These are phyloP conservation scores for Jordanella pulchra DNA, from an alignment of 2,797 vertebrate genomes.

Conservation along the genomic window DNA sequence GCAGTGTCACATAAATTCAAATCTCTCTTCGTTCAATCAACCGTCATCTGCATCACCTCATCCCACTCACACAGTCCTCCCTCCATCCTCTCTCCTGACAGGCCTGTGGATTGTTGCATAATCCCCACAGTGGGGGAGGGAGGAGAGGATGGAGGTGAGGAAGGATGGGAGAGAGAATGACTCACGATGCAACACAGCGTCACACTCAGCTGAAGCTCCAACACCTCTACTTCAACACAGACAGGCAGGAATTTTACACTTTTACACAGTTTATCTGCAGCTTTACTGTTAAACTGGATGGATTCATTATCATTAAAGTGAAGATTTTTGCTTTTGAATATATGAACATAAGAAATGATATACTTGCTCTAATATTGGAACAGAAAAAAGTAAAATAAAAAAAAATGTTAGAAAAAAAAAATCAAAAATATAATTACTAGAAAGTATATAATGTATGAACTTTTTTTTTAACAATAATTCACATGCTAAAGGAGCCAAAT, in stretches of 20 bases:
- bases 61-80: slow-evolving; percentile 12
- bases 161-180: slow-evolving; percentile 39
- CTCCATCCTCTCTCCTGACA: slow-evolving; percentile 23
- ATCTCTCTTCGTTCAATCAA: slow-evolving; percentile 18
- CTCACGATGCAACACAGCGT: slow-evolving; percentile 49
- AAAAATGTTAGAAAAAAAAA: background rate
- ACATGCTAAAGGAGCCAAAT: background rate
- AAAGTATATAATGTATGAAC: background rate
- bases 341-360: background rate
- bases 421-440: too few species aligned
- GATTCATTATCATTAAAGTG: background rate
- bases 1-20: background rate
- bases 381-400: background rate
- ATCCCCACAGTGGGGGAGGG: slow-evolving; percentile 42
- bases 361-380: background rate
- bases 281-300: background rate
- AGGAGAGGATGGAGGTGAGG: slow-evolving; percentile 35
- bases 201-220: slow-evolving; percentile 1
- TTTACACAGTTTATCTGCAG: background rate
- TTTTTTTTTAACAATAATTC: background rate
- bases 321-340: background rate
- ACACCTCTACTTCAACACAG: slow-evolving; percentile 15
- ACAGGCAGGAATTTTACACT: background rate
- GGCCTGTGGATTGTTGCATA: slow-evolving; percentile 60
- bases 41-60: background rate